These are phyloP conservation scores for Epistrophella euchroma DNA, from an alignment of 2,888 invertebrate species.

Conservation along the genomic window DNA sequence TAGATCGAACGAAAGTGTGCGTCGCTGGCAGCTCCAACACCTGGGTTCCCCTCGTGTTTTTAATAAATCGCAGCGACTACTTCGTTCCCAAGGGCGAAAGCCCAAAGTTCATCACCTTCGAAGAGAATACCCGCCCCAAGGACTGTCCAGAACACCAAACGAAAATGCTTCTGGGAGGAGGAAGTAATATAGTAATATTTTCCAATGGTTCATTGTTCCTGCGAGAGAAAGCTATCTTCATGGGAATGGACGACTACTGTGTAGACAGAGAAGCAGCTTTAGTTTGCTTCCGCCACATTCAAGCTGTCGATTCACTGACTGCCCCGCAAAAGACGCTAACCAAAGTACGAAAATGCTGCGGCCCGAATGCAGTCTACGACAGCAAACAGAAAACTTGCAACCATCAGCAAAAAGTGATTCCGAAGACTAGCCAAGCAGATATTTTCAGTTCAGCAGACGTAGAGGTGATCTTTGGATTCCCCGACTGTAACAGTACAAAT, in stretches of 20 bases:
- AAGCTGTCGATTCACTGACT: slow-evolving; percentile 77
- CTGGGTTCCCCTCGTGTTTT: slow-evolving; percentile 87
- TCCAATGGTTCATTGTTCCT: slow-evolving; percentile 88
- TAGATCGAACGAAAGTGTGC: slow-evolving; percentile 83
- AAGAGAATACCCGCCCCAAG: slow-evolving; percentile 82
- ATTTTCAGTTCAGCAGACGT: slow-evolving; percentile 79
- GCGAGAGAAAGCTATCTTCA: slow-evolving; percentile 83
- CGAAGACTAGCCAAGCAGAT: slow-evolving; percentile 77
- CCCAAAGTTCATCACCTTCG: slow-evolving; percentile 84
- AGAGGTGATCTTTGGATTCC: slow-evolving; percentile 63
- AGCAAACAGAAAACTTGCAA: slow-evolving; percentile 85
- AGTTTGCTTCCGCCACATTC: slow-evolving; percentile 85
- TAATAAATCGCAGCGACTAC: slow-evolving; percentile 84
- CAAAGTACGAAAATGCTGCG: slow-evolving; percentile 88
- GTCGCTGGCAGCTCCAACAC: slow-evolving; percentile 80
- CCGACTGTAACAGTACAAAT: slow-evolving; percentile 84
- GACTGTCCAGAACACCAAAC: slow-evolving; percentile 76
- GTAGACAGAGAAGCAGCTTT: slow-evolving; percentile 88
- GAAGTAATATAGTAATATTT: slow-evolving; percentile 84
- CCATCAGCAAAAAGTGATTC: slow-evolving; percentile 77
- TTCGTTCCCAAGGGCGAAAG: slow-evolving; percentile 82
- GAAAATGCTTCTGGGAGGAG: slow-evolving; percentile 81
- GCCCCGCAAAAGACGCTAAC: slow-evolving; percentile 52
- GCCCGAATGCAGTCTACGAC: slow-evolving; percentile 86
- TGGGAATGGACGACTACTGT: slow-evolving; percentile 88